These are phyloP conservation scores for Riparia riparia DNA, from an alignment of 2,113 vertebrate species.

Conservation along the genomic window DNA sequence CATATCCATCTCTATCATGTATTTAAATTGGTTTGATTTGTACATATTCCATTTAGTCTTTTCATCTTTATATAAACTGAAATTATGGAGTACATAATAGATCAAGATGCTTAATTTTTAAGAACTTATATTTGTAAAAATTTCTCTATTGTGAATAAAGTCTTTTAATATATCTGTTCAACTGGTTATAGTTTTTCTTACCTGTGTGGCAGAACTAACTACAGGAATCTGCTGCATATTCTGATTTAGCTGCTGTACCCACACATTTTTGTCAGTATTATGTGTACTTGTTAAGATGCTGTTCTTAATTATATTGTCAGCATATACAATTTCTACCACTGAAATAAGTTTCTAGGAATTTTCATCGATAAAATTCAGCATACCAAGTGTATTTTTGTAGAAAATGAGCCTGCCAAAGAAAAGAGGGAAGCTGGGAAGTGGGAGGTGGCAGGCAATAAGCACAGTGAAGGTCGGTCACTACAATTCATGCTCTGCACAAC, in stretches of 20 bases:
- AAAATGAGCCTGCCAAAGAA: background rate
- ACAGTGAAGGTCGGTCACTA: background rate
- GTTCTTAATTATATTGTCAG: background rate
- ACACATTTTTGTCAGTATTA: background rate
- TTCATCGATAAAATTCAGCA: background rate
- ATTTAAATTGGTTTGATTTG: conserved; percentile 81
- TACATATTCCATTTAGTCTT: conserved; percentile 84
- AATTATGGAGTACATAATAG: conserved; percentile 87
- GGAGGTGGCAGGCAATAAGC: background rate
- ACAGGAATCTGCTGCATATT: background rate
- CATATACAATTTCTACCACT: background rate
- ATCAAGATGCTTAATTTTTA: conserved; percentile 96
- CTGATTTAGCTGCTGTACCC: background rate
- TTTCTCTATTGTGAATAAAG: conserved; percentile 99
- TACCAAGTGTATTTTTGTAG: background rate
- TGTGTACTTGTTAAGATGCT: background rate
- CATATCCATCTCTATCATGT: conserved; percentile 71
- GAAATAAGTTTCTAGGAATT: background rate
- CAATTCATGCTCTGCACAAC: background rate
- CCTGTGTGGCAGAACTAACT: background rate
- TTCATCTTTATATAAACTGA: conserved; percentile 93
- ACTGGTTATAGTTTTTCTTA: conserved; percentile 31
- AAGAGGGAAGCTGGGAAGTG: background rate
- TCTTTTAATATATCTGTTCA: conserved; percentile 90
- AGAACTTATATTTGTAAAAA: conserved; percentile 99